Percentiles rank a stretch among this genome's conserved stretches.
phyloP scores from a whole-genome alignment of 2,888 invertebrate genomes.

The Drosophila meridiana region DNA sequence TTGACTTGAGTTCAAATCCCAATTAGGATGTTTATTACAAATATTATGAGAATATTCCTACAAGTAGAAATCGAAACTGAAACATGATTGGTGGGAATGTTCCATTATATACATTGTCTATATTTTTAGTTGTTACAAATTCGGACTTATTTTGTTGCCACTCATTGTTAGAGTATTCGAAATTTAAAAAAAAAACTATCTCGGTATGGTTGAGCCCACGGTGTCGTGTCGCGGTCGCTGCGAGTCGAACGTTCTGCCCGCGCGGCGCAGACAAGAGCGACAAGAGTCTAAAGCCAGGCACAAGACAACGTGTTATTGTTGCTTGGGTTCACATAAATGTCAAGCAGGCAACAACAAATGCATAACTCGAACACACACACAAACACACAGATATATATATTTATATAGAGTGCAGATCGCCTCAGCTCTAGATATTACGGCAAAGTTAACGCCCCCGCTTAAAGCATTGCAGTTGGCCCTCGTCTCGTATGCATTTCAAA shows the following conservation, averaged over 20 bases:
- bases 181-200: conserved; percentile 16
- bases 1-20: not conserved
- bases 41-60: not conserved
- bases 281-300: conserved; percentile 34
- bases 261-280: conserved; percentile 21
- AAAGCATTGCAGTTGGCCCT: conserved; percentile 47
- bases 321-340: conserved; percentile 80
- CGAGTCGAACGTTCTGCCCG: conserved; percentile 60
- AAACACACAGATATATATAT: conserved; percentile 2
- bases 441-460: conserved; percentile 71
- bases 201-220: conserved; percentile 60
- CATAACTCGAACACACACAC: conserved; percentile 26
- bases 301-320: conserved; percentile 77
- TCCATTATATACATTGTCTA: too few species aligned
- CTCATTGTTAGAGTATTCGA: conserved; percentile 25
- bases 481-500: conserved; percentile 76
- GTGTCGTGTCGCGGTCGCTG: conserved; percentile 56
- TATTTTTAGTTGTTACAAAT: not conserved
- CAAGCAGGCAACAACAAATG: conserved; percentile 72
- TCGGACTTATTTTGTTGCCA: not conserved
- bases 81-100: not conserved
- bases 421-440: conserved; percentile 71
- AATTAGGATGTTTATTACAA: not conserved
- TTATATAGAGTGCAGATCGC: conserved; percentile 53
- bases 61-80: not conserved